phyloP scores from a whole-genome alignment of 2,797 vertebrate genomes.

The Sitta carolinensis region DNA sequence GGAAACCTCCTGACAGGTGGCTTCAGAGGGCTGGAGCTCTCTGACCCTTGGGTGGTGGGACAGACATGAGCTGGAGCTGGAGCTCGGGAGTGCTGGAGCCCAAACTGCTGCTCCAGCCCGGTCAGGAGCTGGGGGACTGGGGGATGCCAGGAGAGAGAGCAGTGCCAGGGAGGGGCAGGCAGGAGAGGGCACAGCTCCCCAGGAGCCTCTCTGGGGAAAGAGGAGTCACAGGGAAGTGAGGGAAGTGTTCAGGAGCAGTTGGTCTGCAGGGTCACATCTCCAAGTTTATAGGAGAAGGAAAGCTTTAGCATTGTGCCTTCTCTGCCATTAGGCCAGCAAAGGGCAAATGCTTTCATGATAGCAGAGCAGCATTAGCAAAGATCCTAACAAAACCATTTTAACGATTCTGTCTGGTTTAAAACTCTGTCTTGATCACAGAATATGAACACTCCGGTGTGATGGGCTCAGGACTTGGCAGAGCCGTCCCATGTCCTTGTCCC shows the following conservation, averaged over 20 bases:
- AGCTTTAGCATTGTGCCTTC: neutral
- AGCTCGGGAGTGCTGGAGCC: fast-evolving
- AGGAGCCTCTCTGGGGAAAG: neutral
- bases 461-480: neutral
- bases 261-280: neutral
- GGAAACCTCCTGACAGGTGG: neutral
- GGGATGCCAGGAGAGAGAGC: neutral
- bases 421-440: neutral
- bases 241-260: neutral
- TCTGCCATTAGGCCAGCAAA: neutral
- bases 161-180: neutral
- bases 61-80: too few relatives aligned
- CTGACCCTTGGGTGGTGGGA: fast-evolving
- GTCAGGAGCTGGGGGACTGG: neutral
- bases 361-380: neutral
- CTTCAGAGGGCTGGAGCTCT: neutral
- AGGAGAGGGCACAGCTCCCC: neutral
- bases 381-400: neutral
- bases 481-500: neutral
- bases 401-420: neutral
- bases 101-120: fast-evolving
- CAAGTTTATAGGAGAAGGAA: too few relatives aligned
- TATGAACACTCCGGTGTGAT: neutral
- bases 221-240: neutral
- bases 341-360: neutral